Conservation (phyloP, 2,113 vertebrate genomes). For the Callithrix jacchus region DNA sequence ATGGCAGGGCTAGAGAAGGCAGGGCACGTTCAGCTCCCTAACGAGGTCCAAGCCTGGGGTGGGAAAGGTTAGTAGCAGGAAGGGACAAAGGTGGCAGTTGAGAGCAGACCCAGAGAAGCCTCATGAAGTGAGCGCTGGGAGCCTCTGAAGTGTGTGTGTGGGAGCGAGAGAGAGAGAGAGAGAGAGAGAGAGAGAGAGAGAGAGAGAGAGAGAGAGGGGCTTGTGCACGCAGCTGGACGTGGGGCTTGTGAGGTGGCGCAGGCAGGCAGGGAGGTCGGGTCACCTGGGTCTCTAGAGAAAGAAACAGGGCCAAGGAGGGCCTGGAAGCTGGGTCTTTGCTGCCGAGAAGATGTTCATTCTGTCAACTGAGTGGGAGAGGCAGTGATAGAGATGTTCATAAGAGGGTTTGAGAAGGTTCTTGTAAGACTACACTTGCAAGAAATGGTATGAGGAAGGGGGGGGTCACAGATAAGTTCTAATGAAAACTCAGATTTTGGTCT, state of each 20-base stretch:
- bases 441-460: background rate
- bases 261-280: background rate
- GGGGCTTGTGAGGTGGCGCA: background rate
- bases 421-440: background rate
- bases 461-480: background rate
- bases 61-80: background rate
- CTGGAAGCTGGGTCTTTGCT: background rate
- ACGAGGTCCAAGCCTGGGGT: background rate
- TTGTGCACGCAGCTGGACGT: background rate
- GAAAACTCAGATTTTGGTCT: background rate
- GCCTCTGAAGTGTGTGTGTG: too few species aligned
- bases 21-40: rapidly evolving
- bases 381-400: background rate
- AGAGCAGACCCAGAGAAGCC: background rate
- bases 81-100: background rate
- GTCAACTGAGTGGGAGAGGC: too few species aligned
- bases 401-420: background rate
- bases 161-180: too few species aligned
- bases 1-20: background rate
- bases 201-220: background rate
- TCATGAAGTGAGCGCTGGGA: background rate
- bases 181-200: too few species aligned
- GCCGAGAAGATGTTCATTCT: too few species aligned
- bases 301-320: background rate
- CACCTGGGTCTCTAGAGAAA: background rate